Base-by-base conservation (phyloP, 2,113 vertebrate species). In the Bubalus kerabau region DNA sequence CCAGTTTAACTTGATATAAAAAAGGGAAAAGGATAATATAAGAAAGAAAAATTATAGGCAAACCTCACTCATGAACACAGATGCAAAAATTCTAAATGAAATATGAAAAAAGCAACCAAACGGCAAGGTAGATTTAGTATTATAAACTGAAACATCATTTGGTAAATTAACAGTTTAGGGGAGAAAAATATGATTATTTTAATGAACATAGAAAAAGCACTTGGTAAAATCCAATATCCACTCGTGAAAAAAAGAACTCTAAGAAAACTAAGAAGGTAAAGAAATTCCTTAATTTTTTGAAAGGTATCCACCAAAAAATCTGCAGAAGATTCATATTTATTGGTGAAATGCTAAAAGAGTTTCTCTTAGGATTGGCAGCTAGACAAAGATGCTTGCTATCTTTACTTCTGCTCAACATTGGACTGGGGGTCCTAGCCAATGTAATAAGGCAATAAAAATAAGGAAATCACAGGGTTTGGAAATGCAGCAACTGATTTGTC, bases 391-490 rank as follows among this genome's bases (percentile, higher is more conserved):
- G 43, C 4, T 40, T 7, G 15, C 56, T 57, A 0, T 15, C 16
- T 32, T 14, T 43, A 4, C 23, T 36, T 19, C 46, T 2, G 1
- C 4, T 30, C 0, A 2, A 0, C 13, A 0, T 14, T 11, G n/a
- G 43, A 21, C n/a, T 24, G 23, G 46, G 24, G 46, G 1, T 24
- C 36, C 12, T 6, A 62, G 54, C 16, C 13, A 10, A 5, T 2
- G 14, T 28, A 15, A 28, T 3, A 15, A 46, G 46, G 84, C 32
- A 9, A 8, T 2, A 8, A 23, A 40, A 56, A n/a, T 54, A 40
- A 12, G 3, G 48, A 56, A 50, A 11, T 54, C 24, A 1, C 1
- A 7, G 36, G 54, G 23, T 7, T 1, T 48, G 36, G 13, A 46
- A 78, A 40, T 48, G n/a, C 30, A 15, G 46, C 36, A 23, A 26